Base-by-base conservation (phyloP, 2,888 invertebrate species). In the Xylota sylvarum region DNA sequence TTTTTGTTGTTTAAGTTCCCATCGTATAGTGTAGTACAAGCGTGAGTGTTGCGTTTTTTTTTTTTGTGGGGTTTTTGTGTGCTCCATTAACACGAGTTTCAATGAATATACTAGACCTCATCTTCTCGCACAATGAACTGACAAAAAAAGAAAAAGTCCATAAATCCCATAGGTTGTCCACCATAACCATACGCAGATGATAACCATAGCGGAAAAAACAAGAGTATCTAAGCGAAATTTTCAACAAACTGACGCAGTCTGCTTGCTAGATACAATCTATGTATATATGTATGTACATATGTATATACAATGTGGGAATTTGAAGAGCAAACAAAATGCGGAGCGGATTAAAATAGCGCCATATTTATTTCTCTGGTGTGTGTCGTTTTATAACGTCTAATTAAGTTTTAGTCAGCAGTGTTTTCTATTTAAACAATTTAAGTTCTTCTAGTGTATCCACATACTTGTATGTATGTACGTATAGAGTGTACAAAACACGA, bases 271-370 rank as follows among this genome's bases (percentile, higher is more conserved):
- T 52, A 77, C 48, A 52, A 77, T 72, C 40, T 77, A 40, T 9
- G 9, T 10, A 43, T 69, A n/a, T 65, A 50, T 6, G 7, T 6
- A n/a, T n/a, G n/a, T n/a, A n/a, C n/a, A n/a, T n/a, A n/a, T n/a
- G n/a, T n/a, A n/a, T n/a, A n/a, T n/a, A n/a, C n/a, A n/a, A 43
- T 74, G 17, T 65, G 58, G 19, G 43, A 64, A 64, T 40, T 82
- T 50, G 43, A 77, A 65, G 64, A 72, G 58, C 70, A 72, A 43
- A 56, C 60, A 76, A 69, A 69, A 30, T 52, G 17, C 12, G 27
- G 37, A 58, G 30, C 17, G 60, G 76, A 65, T 82, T 70, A 64
- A 77, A 70, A 70, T 65, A 62, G 52, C 56, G 30, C 27, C 69
- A 65, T 35, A 32, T 35, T 67, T 58, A 32, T 50, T 37, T 65